phyloP scores from a whole-genome alignment of 2,888 invertebrate species.

The Palloptera scutellata region DNA sequence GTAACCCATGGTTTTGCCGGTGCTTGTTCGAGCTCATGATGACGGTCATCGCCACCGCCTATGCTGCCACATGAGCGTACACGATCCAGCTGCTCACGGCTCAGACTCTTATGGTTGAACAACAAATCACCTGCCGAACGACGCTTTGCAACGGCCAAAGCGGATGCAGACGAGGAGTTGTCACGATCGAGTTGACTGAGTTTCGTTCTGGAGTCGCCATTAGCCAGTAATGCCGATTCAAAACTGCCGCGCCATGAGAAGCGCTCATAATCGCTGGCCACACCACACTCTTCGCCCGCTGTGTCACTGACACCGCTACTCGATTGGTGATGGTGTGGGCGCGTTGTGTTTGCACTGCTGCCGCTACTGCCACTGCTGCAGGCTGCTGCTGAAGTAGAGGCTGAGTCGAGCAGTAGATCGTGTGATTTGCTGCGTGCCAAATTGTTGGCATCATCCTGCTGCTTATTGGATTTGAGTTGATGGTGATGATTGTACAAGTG shows the following conservation, averaged over 20 bases:
- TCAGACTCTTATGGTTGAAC: conserved; percentile 81
- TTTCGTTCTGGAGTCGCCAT: conserved; percentile 83
- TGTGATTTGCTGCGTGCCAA: conserved; percentile 84
- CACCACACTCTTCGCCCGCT: conserved; percentile 69
- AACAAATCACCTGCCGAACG: conserved; percentile 85
- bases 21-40: conserved; percentile 56
- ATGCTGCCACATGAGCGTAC: conserved; percentile 85
- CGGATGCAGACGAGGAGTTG: conserved; percentile 72
- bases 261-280: conserved; percentile 86
- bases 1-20: conserved; percentile 61
- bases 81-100: conserved; percentile 76
- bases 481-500: conserved; percentile 33
- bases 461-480: conserved; percentile 40
- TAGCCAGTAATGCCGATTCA: conserved; percentile 86
- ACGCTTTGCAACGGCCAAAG: conserved; percentile 75
- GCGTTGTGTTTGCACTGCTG: conserved; percentile 38
- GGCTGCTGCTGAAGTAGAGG: conserved; percentile 37
- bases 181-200: conserved; percentile 73
- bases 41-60: conserved; percentile 69
- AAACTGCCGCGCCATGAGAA: conserved; percentile 94
- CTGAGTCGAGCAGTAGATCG: conserved; percentile 75
- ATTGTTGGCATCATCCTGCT: conserved; percentile 56
- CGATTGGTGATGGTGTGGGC: conserved; percentile 64
- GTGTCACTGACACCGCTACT: conserved; percentile 67
- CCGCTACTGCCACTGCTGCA: conserved; percentile 34